Percentiles rank a stretch among this genome's conserved stretches.
phyloP scores from a whole-genome alignment of 2,888 invertebrate species.

The Vanessa cardui region DNA sequence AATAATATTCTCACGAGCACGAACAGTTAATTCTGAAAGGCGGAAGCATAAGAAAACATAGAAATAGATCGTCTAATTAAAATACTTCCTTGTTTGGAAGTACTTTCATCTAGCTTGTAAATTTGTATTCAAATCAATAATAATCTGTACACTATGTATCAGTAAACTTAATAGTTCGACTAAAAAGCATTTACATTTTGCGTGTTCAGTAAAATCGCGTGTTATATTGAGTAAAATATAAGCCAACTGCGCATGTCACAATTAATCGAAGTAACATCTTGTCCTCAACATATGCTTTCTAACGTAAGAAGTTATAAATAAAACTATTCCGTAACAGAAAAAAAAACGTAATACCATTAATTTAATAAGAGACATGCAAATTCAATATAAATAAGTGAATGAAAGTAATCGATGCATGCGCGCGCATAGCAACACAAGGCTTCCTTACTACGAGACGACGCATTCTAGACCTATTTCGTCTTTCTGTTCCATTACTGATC shows the following conservation, averaged over 20 bases:
- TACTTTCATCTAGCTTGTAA: too few species aligned
- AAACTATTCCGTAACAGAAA: constrained; percentile 43
- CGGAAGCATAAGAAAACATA: background rate
- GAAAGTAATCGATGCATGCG: constrained; percentile 71
- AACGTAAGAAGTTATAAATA: constrained; percentile 34
- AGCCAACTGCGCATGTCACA: constrained; percentile 37
- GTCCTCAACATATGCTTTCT: constrained; percentile 7
- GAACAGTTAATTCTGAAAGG: constrained; percentile 1
- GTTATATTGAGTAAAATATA: constrained; percentile 6
- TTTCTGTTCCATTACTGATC: constrained; percentile 30
- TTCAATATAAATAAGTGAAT: constrained; percentile 61
- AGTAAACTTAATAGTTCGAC: too few species aligned
- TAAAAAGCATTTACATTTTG: background rate
- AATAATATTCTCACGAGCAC: constrained; percentile 8
- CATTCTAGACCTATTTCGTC: constrained; percentile 9
- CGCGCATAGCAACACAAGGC: constrained; percentile 68
- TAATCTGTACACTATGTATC: too few species aligned
- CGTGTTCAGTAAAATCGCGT: background rate
- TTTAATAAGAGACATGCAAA: constrained; percentile 63
- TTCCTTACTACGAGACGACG: constrained; percentile 46
- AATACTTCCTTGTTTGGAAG: too few species aligned
- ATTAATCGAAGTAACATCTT: constrained; percentile 35
- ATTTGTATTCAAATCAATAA: too few species aligned
- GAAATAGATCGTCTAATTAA: too few species aligned
- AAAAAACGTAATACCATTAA: constrained; percentile 58